Conservation (phyloP, 2,888 invertebrate genomes). For the Sepioteuthis lessoniana region DNA sequence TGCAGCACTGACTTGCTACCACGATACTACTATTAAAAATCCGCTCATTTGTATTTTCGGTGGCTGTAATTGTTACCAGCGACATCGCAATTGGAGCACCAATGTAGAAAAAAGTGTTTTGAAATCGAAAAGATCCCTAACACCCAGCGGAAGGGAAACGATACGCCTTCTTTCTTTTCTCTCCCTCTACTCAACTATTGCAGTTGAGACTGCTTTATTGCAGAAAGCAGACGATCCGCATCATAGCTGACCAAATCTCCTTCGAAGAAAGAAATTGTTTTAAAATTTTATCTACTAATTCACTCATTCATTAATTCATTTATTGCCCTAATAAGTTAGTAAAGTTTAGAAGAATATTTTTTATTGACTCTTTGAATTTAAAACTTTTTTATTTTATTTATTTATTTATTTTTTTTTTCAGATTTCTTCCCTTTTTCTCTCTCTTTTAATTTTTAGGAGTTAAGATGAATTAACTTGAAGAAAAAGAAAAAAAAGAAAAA, state of each 20-base stretch:
- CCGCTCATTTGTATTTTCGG: not conserved
- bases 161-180: not conserved
- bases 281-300: not conserved
- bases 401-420: too few species aligned
- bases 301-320: not conserved
- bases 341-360: too few species aligned
- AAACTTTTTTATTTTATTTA: too few species aligned
- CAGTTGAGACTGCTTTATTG: constrained; percentile 20
- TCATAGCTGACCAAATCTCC: not conserved
- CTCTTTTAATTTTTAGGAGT: too few species aligned
- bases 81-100: not conserved
- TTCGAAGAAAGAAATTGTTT: not conserved
- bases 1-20: not conserved
- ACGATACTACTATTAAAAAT: not conserved
- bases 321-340: too few species aligned
- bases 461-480: too few species aligned
- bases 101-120: constrained; percentile 7
- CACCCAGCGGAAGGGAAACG: not conserved
- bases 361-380: too few species aligned
- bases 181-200: not conserved
- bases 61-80: not conserved
- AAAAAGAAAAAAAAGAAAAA: too few species aligned
- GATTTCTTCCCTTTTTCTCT: too few species aligned
- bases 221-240: constrained; percentile 4
- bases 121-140: constrained; percentile 5